Conservation (phyloP, 1,140 invertebrate species). For the Coelopa frigida region DNA sequence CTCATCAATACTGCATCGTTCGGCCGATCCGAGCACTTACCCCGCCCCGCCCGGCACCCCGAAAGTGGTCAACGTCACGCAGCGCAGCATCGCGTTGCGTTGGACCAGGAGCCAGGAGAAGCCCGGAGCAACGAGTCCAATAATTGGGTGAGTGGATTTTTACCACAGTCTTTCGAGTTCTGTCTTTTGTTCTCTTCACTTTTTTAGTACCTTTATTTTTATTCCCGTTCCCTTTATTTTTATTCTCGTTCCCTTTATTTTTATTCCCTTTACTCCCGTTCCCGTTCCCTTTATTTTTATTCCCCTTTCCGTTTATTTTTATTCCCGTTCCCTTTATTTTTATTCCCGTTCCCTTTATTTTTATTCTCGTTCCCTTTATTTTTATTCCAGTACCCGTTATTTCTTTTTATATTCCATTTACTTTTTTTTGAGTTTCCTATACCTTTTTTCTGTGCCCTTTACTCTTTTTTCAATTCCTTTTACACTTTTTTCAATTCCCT, state of each 20-base stretch:
- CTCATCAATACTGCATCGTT: constrained; percentile 61
- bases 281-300: constrained; percentile 1
- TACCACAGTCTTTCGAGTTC: no score
- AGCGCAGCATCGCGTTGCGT: constrained; percentile 67
- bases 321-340: no score
- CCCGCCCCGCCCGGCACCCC: constrained; percentile 69
- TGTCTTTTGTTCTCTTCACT: constrained; percentile 1
- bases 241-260: not conserved
- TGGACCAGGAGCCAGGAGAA: constrained; percentile 63
- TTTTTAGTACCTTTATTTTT: not conserved
- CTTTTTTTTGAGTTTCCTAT: no score
- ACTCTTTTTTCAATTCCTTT: no score
- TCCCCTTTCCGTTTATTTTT: no score
- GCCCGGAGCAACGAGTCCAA: constrained; percentile 48
- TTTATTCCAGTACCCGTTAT: no score
- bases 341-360: no score
- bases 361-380: no score
- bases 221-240: not conserved
- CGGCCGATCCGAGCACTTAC: constrained; percentile 66
- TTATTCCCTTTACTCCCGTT: constrained; percentile 3
- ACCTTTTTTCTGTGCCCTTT: no score
- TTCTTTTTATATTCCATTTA: no score
- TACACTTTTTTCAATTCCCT: no score
- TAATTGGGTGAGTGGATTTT: constrained; percentile 35
- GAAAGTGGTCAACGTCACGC: constrained; percentile 67